Evolutionary conservation across 2,113 vertebrate genomes (phyloP).

Genomic region (Paralichthys olivaceus): DNA sequence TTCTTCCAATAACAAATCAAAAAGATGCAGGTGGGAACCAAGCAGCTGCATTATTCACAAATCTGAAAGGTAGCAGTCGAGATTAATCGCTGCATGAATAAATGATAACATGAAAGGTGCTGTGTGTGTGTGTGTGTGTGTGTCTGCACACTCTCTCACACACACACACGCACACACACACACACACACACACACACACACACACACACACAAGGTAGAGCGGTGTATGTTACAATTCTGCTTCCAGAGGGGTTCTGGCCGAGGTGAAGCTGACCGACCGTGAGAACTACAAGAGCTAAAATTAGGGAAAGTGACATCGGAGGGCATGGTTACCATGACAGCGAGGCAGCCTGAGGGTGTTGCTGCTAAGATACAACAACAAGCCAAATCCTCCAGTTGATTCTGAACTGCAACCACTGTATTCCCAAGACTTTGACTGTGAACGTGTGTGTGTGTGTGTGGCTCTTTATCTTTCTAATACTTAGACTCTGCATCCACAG

Average conservation of each 20-base stretch:
- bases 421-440: slow-evolving; percentile 14
- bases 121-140: slow-evolving; percentile 8
- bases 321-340: slow-evolving; percentile 76
- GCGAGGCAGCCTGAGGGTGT: slow-evolving; percentile 54
- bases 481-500: neutral
- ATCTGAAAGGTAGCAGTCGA: slow-evolving; percentile 30
- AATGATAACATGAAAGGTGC: slow-evolving; percentile 40
- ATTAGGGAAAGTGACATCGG: slow-evolving; percentile 68
- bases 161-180: neutral
- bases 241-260: slow-evolving; percentile 18
- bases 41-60: slow-evolving; percentile 49
- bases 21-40: neutral
- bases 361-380: slow-evolving; percentile 47
- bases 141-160: neutral
- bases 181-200: neutral
- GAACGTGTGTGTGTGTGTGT: neutral
- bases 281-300: slow-evolving; percentile 70
- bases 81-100: slow-evolving; percentile 46
- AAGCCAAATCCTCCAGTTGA: slow-evolving; percentile 26
- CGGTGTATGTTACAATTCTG: slow-evolving; percentile 20
- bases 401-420: slow-evolving; percentile 24
- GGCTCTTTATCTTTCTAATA: too few relatives aligned
- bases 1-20: slow-evolving; percentile 21
- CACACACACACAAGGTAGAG: neutral
- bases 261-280: slow-evolving; percentile 40